A percentile compares a stretch with the other conserved stretches of the same genome.
These are phyloP conservation scores for Phenganax marumi DNA, from an alignment of 92 coral and sea anemone genomes.

Conservation along the genomic window DNA sequence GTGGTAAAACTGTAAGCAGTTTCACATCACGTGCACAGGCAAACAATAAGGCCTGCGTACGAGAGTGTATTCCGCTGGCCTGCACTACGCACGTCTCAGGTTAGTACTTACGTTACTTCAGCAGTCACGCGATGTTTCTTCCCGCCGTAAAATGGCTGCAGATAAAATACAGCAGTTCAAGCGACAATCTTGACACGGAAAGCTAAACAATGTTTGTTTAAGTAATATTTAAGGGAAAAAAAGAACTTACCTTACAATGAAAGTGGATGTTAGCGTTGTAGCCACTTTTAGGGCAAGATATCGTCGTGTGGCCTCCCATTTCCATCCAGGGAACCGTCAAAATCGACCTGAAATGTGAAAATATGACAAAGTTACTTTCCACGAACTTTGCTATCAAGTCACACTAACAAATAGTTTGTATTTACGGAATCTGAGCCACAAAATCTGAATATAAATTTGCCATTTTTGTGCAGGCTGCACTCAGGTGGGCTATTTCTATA, in stretches of 20 bases:
- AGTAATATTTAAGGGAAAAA: background rate
- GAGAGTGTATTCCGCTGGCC: background rate
- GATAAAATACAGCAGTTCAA: conserved; percentile 1
- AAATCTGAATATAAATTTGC: background rate
- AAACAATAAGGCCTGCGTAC: background rate
- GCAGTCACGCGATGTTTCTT: conserved; percentile 86
- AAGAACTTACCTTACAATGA: conserved; percentile 81
- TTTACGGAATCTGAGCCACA: background rate
- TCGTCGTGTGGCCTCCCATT: conserved; percentile 85
- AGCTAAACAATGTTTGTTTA: background rate
- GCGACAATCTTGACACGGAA: too few species aligned
- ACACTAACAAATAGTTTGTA: background rate
- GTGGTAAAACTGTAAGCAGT: background rate
- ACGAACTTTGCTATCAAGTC: too few species aligned
- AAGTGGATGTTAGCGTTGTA: conserved; percentile 83
- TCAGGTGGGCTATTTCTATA: background rate
- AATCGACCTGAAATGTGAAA: conserved; percentile 66
- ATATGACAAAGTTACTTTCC: too few species aligned
- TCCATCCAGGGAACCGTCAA: conserved; percentile 97
- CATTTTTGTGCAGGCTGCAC: background rate
- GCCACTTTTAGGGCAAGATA: conserved; percentile 85
- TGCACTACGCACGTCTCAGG: background rate
- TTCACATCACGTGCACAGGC: background rate
- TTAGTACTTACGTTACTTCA: conserved; percentile 74
- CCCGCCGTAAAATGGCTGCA: conserved; percentile 97